Conservation (phyloP, 2,113 vertebrate species). For the Nesogale talazaci region DNA sequence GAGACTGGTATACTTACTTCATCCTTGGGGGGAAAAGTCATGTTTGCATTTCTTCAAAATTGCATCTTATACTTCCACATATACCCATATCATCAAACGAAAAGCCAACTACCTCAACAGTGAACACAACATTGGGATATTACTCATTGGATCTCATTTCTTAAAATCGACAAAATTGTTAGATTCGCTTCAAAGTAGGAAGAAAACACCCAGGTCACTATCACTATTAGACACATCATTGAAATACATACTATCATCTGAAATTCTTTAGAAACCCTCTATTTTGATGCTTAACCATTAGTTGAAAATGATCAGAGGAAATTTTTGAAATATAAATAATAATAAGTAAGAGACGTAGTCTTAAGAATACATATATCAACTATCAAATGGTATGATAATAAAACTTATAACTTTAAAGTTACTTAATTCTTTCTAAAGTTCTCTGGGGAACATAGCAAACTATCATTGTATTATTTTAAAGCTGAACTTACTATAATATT, state of each 20-base stretch:
- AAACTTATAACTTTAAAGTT: background rate
- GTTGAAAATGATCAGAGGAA: background rate
- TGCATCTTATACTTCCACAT: background rate
- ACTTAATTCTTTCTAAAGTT: background rate
- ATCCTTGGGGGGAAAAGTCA: background rate
- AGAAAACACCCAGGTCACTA: background rate
- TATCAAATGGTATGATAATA: background rate
- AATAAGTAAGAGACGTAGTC: background rate
- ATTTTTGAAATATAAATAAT: background rate
- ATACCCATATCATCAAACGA: background rate
- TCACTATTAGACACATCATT: background rate
- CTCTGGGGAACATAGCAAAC: background rate
- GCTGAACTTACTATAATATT: background rate
- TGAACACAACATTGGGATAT: background rate
- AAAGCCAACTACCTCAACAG: background rate
- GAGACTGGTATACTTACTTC: constrained; percentile 21
- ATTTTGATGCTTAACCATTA: background rate
- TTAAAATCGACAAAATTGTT: background rate
- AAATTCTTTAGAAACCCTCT: background rate
- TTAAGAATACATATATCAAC: background rate
- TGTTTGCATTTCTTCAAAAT: background rate
- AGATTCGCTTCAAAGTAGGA: background rate
- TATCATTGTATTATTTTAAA: background rate
- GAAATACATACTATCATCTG: background rate
- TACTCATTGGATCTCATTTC: background rate